These are phyloP conservation scores for Euthynnus affinis DNA, from an alignment of 2,797 vertebrate species.

Conservation along the genomic window DNA sequence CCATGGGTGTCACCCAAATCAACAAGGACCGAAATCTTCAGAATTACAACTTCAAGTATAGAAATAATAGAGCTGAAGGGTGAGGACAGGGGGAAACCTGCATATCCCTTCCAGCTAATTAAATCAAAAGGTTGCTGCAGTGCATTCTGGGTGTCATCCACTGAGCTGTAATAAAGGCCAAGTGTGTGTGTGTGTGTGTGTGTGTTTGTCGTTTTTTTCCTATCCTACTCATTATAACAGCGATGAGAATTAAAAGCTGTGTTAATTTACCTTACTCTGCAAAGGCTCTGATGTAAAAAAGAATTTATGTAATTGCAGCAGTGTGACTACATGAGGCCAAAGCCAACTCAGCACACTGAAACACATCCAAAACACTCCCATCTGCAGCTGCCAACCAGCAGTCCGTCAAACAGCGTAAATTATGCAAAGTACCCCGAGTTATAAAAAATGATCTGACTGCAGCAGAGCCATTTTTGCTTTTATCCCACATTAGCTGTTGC, in stretches of 20 bases:
- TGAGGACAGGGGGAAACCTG: background rate
- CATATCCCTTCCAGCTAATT: background rate
- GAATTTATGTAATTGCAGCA: constrained; percentile 38
- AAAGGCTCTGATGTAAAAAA: constrained; percentile 22
- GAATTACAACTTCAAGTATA: background rate
- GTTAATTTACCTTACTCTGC: constrained; percentile 20
- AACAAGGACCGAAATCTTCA: no score
- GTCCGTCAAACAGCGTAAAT: constrained; percentile 38
- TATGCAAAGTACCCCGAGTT: constrained; percentile 49
- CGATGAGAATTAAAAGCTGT: constrained; percentile 20
- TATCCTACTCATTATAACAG: constrained; percentile 1
- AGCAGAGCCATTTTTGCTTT: constrained; percentile 5
- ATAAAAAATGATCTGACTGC: constrained; percentile 51
- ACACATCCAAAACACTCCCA: constrained; percentile 33
- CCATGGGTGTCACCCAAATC: background rate
- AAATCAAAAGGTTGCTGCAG: background rate
- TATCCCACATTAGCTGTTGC: constrained; percentile 36
- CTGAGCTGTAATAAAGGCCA: constrained; percentile 9
- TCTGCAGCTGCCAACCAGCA: constrained; percentile 48
- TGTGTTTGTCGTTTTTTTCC: background rate
- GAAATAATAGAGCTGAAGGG: background rate
- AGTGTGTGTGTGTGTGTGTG: constrained; percentile 1
- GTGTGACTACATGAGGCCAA: constrained; percentile 21
- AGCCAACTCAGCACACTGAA: constrained; percentile 52
- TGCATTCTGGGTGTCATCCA: background rate